These are phyloP conservation scores for Macrosteles quadrilineatus DNA, from an alignment of 1,140 invertebrate genomes.

Conservation along the genomic window DNA sequence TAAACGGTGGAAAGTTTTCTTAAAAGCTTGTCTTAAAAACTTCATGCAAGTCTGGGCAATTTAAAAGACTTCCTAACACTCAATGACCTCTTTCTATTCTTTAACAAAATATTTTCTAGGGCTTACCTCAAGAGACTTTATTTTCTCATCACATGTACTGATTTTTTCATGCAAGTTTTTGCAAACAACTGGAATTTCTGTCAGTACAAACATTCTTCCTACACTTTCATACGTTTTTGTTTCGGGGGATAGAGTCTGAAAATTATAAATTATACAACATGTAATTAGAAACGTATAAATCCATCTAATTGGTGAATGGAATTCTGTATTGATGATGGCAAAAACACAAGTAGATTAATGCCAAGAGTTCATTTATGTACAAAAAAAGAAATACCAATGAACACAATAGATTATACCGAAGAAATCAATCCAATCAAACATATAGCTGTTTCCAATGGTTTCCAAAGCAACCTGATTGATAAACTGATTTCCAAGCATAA, in stretches of 20 bases:
- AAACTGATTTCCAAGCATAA: too few relatives aligned
- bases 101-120: too few relatives aligned
- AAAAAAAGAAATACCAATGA: background rate
- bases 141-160: conserved; percentile 65
- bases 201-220: conserved; percentile 81
- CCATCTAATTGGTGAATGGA: conserved; percentile 26
- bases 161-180: conserved; percentile 63
- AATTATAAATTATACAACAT: conserved; percentile 37
- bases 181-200: conserved; percentile 65
- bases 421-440: too few relatives aligned
- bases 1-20: too few relatives aligned
- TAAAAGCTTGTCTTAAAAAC: too few relatives aligned
- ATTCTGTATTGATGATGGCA: background rate
- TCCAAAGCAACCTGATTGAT: too few relatives aligned
- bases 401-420: background rate
- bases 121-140: conserved; percentile 66
- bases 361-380: conserved; percentile 1
- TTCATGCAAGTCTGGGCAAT: too few relatives aligned
- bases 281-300: conserved; percentile 11
- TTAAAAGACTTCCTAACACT: too few relatives aligned
- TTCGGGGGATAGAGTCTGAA: conserved; percentile 56
- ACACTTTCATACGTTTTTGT: conserved; percentile 77
- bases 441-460: too few relatives aligned
- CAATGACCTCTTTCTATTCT: too few relatives aligned
- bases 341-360: background rate